Evolutionary conservation across 2,113 vertebrate genomes (phyloP).

Genomic region (Heliornis fulica): DNA sequence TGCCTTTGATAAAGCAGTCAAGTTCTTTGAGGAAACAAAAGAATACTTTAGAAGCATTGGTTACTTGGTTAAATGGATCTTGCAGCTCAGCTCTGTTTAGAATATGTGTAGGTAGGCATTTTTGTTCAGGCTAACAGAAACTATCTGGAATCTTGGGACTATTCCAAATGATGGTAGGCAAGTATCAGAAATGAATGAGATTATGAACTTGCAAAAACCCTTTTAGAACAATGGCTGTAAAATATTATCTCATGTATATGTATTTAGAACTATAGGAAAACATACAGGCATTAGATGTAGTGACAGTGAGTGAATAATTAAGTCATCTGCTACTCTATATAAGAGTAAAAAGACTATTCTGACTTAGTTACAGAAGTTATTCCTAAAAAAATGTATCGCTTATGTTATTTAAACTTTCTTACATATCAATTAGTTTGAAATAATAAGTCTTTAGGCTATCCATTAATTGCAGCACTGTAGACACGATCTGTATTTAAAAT

Average conservation of each 20-base stretch:
- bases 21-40: not conserved
- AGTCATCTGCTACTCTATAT: constrained; percentile 4
- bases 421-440: constrained; percentile 81
- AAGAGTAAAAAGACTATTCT: constrained; percentile 39
- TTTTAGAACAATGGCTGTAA: not conserved
- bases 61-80: not conserved
- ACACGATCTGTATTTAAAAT: constrained; percentile 81
- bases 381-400: constrained; percentile 57
- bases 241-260: not conserved
- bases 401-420: constrained; percentile 78
- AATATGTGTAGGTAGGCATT: not conserved
- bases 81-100: not conserved
- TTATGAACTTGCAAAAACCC: not conserved
- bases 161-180: not conserved
- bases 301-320: not conserved
- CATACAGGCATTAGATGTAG: not conserved
- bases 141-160: not conserved
- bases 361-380: constrained; percentile 61
- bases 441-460: constrained; percentile 84
- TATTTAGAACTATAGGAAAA: not conserved
- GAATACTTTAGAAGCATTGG: not conserved
- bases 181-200: not conserved
- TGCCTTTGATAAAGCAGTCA: not conserved
- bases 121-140: not conserved
- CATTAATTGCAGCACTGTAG: constrained; percentile 79